phyloP scores from a whole-genome alignment of 1,140 invertebrate species.

The Tribolium castaneum region DNA sequence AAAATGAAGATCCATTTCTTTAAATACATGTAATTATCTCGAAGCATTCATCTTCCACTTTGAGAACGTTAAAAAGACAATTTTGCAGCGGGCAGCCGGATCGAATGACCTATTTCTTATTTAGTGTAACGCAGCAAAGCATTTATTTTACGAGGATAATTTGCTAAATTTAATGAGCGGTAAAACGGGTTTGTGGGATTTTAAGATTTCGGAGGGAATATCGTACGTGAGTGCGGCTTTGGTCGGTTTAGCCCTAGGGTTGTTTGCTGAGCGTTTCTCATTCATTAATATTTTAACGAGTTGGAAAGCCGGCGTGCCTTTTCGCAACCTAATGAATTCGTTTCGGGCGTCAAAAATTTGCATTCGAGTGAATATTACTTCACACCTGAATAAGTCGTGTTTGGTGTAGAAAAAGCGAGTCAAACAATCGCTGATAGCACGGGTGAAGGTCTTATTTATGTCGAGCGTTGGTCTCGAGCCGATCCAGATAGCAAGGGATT shows the following conservation, averaged over 20 bases:
- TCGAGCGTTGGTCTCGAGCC: conserved; percentile 38
- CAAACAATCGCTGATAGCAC: conserved; percentile 21
- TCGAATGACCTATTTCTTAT: background rate
- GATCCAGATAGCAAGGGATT: conserved; percentile 52
- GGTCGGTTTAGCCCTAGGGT: background rate
- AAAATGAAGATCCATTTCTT: conserved; percentile 11
- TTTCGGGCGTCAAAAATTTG: conserved; percentile 32
- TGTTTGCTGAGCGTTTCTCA: conserved; percentile 21
- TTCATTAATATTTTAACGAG: conserved; percentile 31
- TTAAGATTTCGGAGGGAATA: background rate
- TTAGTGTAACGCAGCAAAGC: background rate
- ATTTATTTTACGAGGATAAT: background rate
- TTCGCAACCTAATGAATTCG: conserved; percentile 20
- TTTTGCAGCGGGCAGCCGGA: background rate
- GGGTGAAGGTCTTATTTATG: conserved; percentile 51
- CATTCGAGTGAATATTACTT: conserved; percentile 7
- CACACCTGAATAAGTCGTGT: conserved; percentile 14
- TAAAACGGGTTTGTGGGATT: background rate
- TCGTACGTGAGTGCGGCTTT: background rate
- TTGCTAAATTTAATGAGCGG: background rate
- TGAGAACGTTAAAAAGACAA: background rate
- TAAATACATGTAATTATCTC: background rate
- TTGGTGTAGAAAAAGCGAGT: background rate
- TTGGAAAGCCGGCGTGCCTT: conserved; percentile 8
- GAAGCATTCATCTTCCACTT: background rate